phyloP scores from a whole-genome alignment of 2,113 vertebrate genomes.

The Herpailurus yagouaroundi region DNA sequence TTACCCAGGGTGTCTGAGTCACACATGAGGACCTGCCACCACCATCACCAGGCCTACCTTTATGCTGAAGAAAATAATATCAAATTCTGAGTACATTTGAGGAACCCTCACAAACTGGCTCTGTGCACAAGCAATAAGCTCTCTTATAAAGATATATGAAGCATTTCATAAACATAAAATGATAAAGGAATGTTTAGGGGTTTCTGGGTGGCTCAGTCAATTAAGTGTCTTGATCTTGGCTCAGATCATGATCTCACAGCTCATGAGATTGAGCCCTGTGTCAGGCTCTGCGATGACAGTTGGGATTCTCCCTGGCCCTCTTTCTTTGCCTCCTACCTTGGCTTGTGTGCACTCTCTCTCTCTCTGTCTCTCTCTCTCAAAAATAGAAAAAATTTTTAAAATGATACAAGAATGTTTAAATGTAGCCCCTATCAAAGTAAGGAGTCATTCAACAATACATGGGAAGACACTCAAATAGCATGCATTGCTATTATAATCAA shows the following conservation, averaged over 20 bases:
- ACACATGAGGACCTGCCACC: not conserved
- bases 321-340: no score
- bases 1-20: not conserved
- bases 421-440: slow-evolving; percentile 12
- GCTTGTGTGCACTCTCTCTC: no score
- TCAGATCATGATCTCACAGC: no score
- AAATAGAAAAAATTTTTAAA: no score
- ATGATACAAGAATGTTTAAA: not conserved
- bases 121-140: slow-evolving; percentile 24
- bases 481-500: slow-evolving; percentile 30
- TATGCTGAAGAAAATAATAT: not conserved
- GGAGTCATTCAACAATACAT: not conserved
- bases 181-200: not conserved
- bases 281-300: no score
- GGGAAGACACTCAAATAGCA: not conserved
- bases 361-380: no score
- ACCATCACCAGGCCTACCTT: not conserved
- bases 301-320: no score
- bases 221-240: no score
- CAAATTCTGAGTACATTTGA: not conserved
- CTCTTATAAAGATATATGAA: not conserved
- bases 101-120: not conserved
- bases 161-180: slow-evolving; percentile 57
- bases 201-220: no score
- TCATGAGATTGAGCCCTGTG: no score